Evolutionary conservation across 2,113 vertebrate genomes (phyloP), one percentile per base, ranked within the genome.

Genomic region (Gallinago paraguaiae): DNA sequence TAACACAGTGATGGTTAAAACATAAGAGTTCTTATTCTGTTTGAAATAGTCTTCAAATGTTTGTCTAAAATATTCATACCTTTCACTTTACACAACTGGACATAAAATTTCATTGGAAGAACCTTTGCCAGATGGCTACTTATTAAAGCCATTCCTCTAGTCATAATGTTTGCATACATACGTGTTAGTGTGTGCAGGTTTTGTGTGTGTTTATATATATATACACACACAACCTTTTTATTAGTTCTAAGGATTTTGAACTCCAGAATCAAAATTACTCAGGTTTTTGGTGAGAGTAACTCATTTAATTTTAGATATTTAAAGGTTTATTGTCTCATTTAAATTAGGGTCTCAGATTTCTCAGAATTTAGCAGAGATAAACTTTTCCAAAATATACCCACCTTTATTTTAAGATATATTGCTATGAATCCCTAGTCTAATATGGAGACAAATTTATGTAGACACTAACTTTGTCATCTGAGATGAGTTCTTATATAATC

Each of bases 41-140:
- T 93, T 92, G 51, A 92, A 96, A 86, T 82, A 59, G 20, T 65
- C 59, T 78, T 92, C 80, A 95, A 87, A 96, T 86, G 23, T 70
- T 95, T 95, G 35, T 71, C 39, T 91, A 86, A 93, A 95, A 84
- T 94, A 94, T 87, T 83, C 8, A 60, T 33, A 68, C 5, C 28
- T 76, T 88, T 91, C 46, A 25, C 28, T 80, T 76, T 70, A 56
- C 17, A 79, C 82, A 93, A 86, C 24, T 76, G 63, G 85, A 56
- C 39, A 45, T 45, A 92, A 81, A 63, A 64, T 65, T 67, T 84
- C 23, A 13, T 69, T 91, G 72, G 89, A 90, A 82, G 39, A 41
- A 43, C 7, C 3, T 90, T 77, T 85, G 35, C 23, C 60, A 74
- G 31, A n/a, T 41, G 48, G 61, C n/a, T 65, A 24, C 9, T 50